Evolutionary conservation across 2,888 invertebrate genomes (phyloP), one percentile per base, ranked within the genome.

Genomic region (Lasius platythorax): DNA sequence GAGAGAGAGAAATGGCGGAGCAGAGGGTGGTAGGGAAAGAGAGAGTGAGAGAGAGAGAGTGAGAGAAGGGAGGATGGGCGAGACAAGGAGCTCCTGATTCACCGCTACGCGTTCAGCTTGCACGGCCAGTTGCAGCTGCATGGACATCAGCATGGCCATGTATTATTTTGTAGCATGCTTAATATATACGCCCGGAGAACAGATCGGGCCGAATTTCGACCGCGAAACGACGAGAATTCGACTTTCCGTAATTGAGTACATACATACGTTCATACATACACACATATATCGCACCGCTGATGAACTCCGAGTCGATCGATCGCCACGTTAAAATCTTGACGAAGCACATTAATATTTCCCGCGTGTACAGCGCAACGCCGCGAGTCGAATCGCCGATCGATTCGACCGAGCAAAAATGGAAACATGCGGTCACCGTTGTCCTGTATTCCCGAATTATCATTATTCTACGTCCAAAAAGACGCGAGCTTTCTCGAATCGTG

Each of bases 161-260:
- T 86, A 88, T 89, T 88, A 89, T 89, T 88, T 87, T 89, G 87
- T 83, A 82, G 82, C 87, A 72, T 87, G 86, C 81, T 89, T 88
- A 84, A 89, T 88, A 89, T 86, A 87, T 86, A 83, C 82, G 76
- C 72, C 46, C 64, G 85, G 56, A 87, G 81, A 86, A 86, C 76
- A 85, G 89, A 89, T 82, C 89, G 86, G 68, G 72, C 75, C 83
- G 83, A 89, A 87, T 86, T 89, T 89, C 85, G 63, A 84, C 87
- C 87, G 66, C 84, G 78, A 56, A 66, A 56, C 81, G 82, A 40
- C 72, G 83, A 53, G 53, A 85, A 85, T 86, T 88, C 81, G 87
- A 83, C 84, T 87, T 85, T 86, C 74, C 50, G 56, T 89, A 83
- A 88, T 76, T 87, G 85, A 50, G 83, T 84, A 83, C 86, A 78